Evolutionary conservation across 2,113 vertebrate genomes (phyloP), one percentile per base, ranked within the genome.

Genomic region (Merops nubicus): DNA sequence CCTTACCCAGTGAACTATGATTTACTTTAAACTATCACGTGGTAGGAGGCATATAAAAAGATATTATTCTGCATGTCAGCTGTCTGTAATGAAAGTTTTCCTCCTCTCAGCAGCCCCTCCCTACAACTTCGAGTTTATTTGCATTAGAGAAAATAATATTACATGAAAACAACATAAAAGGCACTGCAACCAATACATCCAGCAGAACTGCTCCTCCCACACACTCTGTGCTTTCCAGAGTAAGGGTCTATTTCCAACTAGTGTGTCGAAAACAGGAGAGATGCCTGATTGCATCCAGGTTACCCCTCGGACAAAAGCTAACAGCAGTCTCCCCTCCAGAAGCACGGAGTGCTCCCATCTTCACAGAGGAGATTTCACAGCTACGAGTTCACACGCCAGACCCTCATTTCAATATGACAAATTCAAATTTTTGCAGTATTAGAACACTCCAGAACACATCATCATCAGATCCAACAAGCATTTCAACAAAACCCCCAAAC

Each of bases 91-190:
- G 76, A 92, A 96, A 83, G 91, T 47, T 68, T 81, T 78, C 93
- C 89, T 82, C 65, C 91, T 69, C 82, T 62, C 87, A 88, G 81
- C 73, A 54, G 77, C 83, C 86, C 79, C 91, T 94, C 93, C 95
- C 84, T 91, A 65, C 51, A 74, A 92, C 88, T 85, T 42, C 25
- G 59, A 67, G 86, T 70, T 86, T 79, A 92, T 88, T 95, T 89
- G 92, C 88, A 92, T 88, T 85, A 73, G 53, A 85, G 90, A 54
- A 51, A 68, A 85, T 63, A 81, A 19, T 20, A 57, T 75, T 40
- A 65, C 89, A 93, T 72, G 67, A 84, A 96, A 92, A 93, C 63
- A 94, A 65, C 77, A 82, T 86, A 68, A 94, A 95, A 91, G 60
- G 68, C 84, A 16, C 63, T n/a, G 85, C 77, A 96, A 82, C 43